These are phyloP conservation scores for Xyrauchen texanus DNA, from an alignment of 2,113 vertebrate genomes.

Conservation along the genomic window DNA sequence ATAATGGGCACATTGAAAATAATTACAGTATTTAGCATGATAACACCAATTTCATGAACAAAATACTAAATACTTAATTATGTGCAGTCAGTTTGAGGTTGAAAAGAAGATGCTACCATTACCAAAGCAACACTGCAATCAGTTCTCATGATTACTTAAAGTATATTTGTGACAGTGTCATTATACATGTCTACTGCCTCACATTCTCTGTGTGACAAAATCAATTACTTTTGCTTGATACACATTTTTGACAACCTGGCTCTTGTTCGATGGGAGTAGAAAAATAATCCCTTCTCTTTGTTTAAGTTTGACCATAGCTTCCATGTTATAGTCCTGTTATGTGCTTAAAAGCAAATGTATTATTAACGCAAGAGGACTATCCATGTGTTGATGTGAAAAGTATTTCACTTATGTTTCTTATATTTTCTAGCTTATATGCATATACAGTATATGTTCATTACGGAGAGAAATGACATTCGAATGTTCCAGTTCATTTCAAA, in stretches of 20 bases:
- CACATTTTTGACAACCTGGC: neutral
- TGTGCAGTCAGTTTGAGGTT: neutral
- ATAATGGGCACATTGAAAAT: slow-evolving; percentile 4
- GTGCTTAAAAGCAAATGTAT: slow-evolving; percentile 21
- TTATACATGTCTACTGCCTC: slow-evolving; percentile 8
- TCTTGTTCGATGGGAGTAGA: neutral
- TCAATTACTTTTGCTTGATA: slow-evolving; percentile 7
- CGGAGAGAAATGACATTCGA: too few species aligned
- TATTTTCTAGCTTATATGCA: too few species aligned
- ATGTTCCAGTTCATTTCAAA: too few species aligned
- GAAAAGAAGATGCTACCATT: slow-evolving; percentile 6
- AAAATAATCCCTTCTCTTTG: neutral
- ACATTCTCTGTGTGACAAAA: neutral
- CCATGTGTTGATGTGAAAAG: slow-evolving; percentile 19
- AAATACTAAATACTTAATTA: slow-evolving; percentile 23
- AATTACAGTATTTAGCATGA: slow-evolving; percentile 3
- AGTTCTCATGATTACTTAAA: slow-evolving; percentile 8
- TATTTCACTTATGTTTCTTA: too few species aligned
- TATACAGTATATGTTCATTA: too few species aligned
- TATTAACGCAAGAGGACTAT: slow-evolving; percentile 16
- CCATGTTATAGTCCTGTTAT: slow-evolving; percentile 7
- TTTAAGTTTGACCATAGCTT: neutral
- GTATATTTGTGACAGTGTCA: slow-evolving; percentile 3
- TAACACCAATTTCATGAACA: neutral
- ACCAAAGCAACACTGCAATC: neutral